phyloP scores from a whole-genome alignment of 2,888 invertebrate species.

The Cryptus armator region DNA sequence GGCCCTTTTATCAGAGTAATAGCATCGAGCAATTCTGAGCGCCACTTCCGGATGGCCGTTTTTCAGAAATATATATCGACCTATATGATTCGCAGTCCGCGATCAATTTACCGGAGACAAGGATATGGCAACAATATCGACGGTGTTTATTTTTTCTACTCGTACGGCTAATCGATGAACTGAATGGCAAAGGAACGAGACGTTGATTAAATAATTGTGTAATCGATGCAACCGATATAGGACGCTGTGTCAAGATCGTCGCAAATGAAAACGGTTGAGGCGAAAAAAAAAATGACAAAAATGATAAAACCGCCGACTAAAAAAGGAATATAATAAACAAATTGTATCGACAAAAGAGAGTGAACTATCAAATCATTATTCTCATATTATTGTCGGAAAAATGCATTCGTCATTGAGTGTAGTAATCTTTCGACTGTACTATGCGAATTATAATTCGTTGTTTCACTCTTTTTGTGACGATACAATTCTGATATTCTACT shows the following conservation, averaged over 20 bases:
- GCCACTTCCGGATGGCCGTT: not conserved
- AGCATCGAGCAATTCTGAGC: not conserved
- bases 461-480: not conserved
- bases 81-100: not conserved
- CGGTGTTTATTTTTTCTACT: not conserved
- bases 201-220: not conserved
- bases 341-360: too few species aligned
- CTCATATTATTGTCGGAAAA: too few species aligned
- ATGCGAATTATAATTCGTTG: not conserved
- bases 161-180: not conserved
- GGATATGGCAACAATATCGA: not conserved
- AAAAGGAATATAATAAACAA: too few species aligned
- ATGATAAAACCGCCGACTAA: too few species aligned
- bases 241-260: too few species aligned
- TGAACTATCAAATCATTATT: too few species aligned
- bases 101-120: not conserved
- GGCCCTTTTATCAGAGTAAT: conserved; percentile 3
- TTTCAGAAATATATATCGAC: not conserved
- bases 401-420: too few species aligned
- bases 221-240: not conserved
- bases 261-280: too few species aligned
- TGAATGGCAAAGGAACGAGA: not conserved
- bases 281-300: too few species aligned
- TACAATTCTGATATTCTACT: too few species aligned
- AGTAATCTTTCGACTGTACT: too few species aligned